Evolutionary conservation across 2,797 vertebrate species (phyloP).

Genomic region (Artibeus jamaicensis): DNA sequence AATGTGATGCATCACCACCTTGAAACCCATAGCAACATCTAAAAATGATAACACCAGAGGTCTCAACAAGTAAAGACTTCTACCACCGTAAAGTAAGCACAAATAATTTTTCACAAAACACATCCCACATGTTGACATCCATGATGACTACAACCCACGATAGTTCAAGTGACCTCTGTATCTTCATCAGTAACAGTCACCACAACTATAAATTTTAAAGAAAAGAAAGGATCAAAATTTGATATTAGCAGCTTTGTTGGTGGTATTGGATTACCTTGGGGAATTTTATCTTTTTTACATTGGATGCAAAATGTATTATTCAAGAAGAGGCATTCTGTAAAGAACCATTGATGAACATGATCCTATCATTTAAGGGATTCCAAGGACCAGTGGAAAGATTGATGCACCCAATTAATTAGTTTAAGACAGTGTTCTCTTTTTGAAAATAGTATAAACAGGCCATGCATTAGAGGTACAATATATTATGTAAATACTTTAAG

Average conservation of each 20-base stretch:
- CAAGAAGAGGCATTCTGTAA: not conserved
- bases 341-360: conserved; percentile 83
- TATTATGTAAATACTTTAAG: no score
- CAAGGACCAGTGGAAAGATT: not conserved
- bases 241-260: not conserved
- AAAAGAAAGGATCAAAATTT: not conserved
- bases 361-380: conserved; percentile 85
- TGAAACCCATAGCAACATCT: not conserved
- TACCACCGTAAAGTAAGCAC: not conserved
- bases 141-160: not conserved
- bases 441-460: no score
- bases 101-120: not conserved
- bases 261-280: not conserved
- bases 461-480: not conserved
- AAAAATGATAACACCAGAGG: not conserved
- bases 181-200: not conserved
- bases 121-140: not conserved
- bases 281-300: not conserved
- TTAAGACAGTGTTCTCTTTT: conserved; percentile 41
- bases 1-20: not conserved
- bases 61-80: not conserved
- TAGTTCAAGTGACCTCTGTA: not conserved
- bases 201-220: no score
- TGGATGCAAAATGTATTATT: not conserved
- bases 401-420: not conserved